Conservation (phyloP, 2,888 invertebrate species). For the Pristionchus japonicus region DNA sequence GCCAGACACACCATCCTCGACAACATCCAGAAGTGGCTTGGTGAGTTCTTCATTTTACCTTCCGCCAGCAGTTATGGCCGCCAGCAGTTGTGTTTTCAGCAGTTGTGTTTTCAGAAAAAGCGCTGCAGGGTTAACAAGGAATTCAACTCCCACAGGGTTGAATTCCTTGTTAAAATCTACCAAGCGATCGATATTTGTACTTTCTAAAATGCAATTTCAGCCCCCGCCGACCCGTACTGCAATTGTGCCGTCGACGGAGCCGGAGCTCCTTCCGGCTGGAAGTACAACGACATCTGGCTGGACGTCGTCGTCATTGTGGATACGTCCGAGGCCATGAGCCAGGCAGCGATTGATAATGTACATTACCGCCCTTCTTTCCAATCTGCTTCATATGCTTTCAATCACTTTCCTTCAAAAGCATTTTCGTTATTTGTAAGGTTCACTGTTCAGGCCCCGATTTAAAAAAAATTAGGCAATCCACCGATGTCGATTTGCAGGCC, state of each 20-base stretch:
- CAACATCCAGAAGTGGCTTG: slow-evolving; percentile 17
- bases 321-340: background rate
- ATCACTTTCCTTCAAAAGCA: too few relatives aligned
- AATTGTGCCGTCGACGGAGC: background rate
- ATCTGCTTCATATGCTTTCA: too few relatives aligned
- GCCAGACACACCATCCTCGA: background rate
- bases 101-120: too few relatives aligned
- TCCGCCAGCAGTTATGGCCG: background rate
- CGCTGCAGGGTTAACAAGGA: too few relatives aligned
- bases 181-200: too few relatives aligned
- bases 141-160: too few relatives aligned
- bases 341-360: background rate
- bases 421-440: too few relatives aligned
- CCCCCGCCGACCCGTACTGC: background rate
- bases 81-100: too few relatives aligned
- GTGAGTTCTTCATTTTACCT: background rate
- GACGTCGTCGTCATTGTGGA: background rate
- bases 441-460: too few relatives aligned
- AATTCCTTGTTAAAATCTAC: too few relatives aligned
- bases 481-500: background rate
- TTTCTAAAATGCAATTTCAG: too few relatives aligned
- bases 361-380: background rate
- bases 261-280: background rate
- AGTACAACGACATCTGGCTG: background rate
- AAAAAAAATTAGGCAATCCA: too few relatives aligned